phyloP scores from a whole-genome alignment of 2,113 vertebrate genomes.

The Miniopterus natalensis region DNA sequence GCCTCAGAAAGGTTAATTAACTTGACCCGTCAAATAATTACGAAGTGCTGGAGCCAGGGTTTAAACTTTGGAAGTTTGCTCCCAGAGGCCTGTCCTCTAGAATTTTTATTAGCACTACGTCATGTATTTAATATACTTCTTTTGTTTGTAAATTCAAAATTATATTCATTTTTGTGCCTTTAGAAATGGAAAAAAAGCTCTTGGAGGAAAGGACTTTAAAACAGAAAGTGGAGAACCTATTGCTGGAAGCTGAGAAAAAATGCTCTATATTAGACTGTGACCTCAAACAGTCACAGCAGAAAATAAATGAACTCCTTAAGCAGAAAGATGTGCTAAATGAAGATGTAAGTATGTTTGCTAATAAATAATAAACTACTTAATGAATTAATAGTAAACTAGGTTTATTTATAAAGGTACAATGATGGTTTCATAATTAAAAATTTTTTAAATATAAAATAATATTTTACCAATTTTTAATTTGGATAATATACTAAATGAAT shows the following conservation, averaged over 20 bases:
- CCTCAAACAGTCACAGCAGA: slow-evolving; percentile 97
- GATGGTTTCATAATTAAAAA: slow-evolving; percentile 1
- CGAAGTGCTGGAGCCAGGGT: not conserved
- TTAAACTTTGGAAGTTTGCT: not conserved
- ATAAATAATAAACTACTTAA: not conserved
- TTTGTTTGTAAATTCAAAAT: slow-evolving; percentile 26
- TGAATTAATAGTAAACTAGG: not conserved
- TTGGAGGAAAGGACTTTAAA: slow-evolving; percentile 94
- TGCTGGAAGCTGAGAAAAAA: slow-evolving; percentile 96
- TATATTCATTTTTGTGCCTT: slow-evolving; percentile 33
- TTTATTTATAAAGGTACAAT: slow-evolving; percentile 28
- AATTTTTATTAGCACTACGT: not conserved
- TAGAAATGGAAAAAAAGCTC: slow-evolving; percentile 98
- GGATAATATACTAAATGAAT: not conserved
- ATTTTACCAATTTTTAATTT: not conserved
- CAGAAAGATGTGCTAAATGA: slow-evolving; percentile 96
- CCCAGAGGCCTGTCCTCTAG: not conserved
- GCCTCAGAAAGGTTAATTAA: not conserved
- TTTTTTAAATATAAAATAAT: slow-evolving; percentile 11
- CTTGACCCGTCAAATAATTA: not conserved
- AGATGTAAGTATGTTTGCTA: slow-evolving; percentile 90
- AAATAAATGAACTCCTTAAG: slow-evolving; percentile 94
- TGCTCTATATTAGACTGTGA: slow-evolving; percentile 98
- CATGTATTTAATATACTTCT: not conserved
- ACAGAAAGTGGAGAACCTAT: slow-evolving; percentile 94